phyloP scores from a whole-genome alignment of 2,797 vertebrate species.

The Hylomyscus alleni region DNA sequence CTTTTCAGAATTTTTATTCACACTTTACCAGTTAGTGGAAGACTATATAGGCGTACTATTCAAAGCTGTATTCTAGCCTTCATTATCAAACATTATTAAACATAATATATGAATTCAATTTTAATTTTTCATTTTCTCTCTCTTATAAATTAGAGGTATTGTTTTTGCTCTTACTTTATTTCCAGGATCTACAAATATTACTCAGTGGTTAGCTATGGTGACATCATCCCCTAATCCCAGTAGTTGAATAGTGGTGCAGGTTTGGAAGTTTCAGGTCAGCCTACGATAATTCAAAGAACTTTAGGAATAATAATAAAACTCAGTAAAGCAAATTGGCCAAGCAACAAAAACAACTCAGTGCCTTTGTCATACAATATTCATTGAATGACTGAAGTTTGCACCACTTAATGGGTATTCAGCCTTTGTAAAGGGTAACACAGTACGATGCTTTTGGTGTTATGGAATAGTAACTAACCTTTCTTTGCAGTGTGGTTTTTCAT shows the following conservation, averaged over 20 bases:
- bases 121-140: not conserved
- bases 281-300: not conserved
- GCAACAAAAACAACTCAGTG: not conserved
- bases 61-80: not conserved
- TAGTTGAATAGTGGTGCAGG: not conserved
- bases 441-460: not conserved
- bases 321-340: not conserved
- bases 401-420: not conserved
- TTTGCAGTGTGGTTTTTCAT: not conserved
- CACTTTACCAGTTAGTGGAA: not conserved
- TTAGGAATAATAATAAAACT: not conserved
- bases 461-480: not conserved
- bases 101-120: not conserved
- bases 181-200: not conserved
- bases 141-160: not conserved
- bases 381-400: constrained; percentile 30
- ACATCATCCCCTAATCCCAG: too few species aligned
- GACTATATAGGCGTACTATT: not conserved
- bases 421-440: not conserved
- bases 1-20: not conserved
- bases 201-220: not conserved
- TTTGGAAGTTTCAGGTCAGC: not conserved
- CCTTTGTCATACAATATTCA: not conserved
- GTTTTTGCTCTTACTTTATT: constrained; percentile 24
- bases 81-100: not conserved